Base-by-base conservation (phyloP, 2,797 vertebrate species). In the Falco rusticolus region DNA sequence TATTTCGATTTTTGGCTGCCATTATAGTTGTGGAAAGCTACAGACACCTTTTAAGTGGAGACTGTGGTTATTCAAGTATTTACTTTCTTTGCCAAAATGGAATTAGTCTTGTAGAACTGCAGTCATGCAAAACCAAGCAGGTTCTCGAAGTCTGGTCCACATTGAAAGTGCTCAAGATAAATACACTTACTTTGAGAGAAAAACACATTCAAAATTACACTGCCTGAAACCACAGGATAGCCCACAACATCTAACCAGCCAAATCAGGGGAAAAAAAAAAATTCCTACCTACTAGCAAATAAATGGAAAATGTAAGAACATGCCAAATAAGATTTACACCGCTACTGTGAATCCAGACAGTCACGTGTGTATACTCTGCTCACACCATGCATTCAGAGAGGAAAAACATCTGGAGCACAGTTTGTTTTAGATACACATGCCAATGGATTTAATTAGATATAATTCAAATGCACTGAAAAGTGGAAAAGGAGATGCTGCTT, bases 81-180 rank as follows among this genome's bases (percentile, higher is more conserved):
- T n/a, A 5, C 45, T 43, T 51, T 39, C 78, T 61, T 10, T 63
- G 81, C 78, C 90, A 89, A 71, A 66, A 12, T 1, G 43, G 51
- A 31, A 50, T 26, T 10, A 24, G 43, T 25, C 53, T 31, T n/a
- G 59, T 9, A 39, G 66, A 50, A 20, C 1, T 11, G 28, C 53
- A 43, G 57, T 17, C 29, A 16, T 17, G 43, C 25, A 83, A 72
- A 80, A 26, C 34, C 68, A 22, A 69, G 63, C 34, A 48, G 45
- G 31, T 39, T 53, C 4, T 33, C 77, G 57, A 50, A 56, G 50
- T 20, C 43, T 18, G 9, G 12, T 37, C 70, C 53, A 9, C 5
- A 5, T 1, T 57, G 60, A 14, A 84, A 47, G 60, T 5, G 53
- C 80, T 68, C 0, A 0, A 66, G 75, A 16, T 5, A 22, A 0